These are phyloP conservation scores for Mamestra brassicae DNA, from an alignment of 2,888 invertebrate species.

Conservation along the genomic window DNA sequence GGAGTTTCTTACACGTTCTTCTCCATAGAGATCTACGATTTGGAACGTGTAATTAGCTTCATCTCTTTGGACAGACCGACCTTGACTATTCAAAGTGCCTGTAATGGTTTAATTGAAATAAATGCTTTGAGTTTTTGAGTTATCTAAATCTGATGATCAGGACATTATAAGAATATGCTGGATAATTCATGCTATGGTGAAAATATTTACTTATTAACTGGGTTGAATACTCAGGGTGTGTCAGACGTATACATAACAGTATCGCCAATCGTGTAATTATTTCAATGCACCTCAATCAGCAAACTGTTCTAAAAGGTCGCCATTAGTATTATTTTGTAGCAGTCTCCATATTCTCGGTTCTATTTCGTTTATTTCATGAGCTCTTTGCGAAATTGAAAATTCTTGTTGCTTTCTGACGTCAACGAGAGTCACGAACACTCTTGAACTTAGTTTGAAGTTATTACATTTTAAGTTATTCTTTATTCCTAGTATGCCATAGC, in stretches of 20 bases:
- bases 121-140: too few species aligned
- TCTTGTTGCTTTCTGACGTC: slow-evolving; percentile 38
- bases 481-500: not conserved
- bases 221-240: not conserved
- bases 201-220: too few species aligned
- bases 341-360: slow-evolving; percentile 23
- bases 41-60: too few species aligned
- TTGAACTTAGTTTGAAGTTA: slow-evolving; percentile 29
- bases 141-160: too few species aligned
- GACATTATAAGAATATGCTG: too few species aligned
- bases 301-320: slow-evolving; percentile 10
- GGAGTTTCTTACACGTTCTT: too few species aligned
- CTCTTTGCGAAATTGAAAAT: slow-evolving; percentile 55
- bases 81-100: too few species aligned
- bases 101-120: too few species aligned
- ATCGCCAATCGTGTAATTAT: not conserved
- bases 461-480: slow-evolving; percentile 11
- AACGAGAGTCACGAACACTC: slow-evolving; percentile 29
- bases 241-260: not conserved
- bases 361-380: slow-evolving; percentile 50
- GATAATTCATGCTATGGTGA: too few species aligned
- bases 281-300: slow-evolving; percentile 5
- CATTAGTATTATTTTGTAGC: slow-evolving; percentile 29
- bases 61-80: too few species aligned
- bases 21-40: too few species aligned